A percentile compares a stretch with the other conserved stretches of the same genome.
Evolutionary conservation across 2,797 vertebrate genomes (phyloP).

Genomic region (Geotrypetes seraphini): DNA sequence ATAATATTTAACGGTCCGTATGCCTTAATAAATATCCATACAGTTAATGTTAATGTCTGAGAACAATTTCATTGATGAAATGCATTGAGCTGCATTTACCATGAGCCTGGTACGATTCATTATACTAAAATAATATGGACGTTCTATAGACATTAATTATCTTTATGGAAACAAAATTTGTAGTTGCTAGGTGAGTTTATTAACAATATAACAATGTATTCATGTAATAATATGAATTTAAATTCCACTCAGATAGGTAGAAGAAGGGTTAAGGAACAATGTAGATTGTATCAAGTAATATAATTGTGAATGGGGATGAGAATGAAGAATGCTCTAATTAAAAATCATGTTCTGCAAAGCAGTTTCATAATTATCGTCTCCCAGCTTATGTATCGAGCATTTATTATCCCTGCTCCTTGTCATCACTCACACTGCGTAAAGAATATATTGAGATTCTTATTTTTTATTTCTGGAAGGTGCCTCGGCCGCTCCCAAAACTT

Average conservation of each 20-base stretch:
- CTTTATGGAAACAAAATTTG: conserved; percentile 28
- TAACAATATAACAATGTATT: conserved; percentile 22
- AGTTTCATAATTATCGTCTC: neutral
- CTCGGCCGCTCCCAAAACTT: no score
- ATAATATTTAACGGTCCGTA: conserved; percentile 6
- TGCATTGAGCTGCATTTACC: conserved; percentile 32
- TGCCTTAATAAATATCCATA: neutral
- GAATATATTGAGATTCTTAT: neutral
- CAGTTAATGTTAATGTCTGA: conserved; percentile 16
- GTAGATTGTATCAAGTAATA: conserved; percentile 5
- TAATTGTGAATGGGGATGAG: conserved; percentile 9
- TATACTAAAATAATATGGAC: conserved; percentile 18
- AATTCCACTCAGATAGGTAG: conserved; percentile 26
- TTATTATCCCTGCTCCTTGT: neutral
- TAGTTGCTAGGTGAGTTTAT: conserved; percentile 17
- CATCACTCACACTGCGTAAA: neutral
- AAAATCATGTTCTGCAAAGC: conserved; percentile 1
- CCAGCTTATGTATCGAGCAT: neutral
- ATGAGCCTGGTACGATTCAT: conserved; percentile 22
- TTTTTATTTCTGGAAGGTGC: no score
- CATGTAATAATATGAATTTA: neutral
- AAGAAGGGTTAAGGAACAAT: conserved; percentile 14
- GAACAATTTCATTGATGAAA: conserved; percentile 20
- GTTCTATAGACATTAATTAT: conserved; percentile 18
- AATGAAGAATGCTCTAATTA: conserved; percentile 6